phyloP scores from a whole-genome alignment of 2,888 invertebrate genomes.

The Ptychoptera contaminata region DNA sequence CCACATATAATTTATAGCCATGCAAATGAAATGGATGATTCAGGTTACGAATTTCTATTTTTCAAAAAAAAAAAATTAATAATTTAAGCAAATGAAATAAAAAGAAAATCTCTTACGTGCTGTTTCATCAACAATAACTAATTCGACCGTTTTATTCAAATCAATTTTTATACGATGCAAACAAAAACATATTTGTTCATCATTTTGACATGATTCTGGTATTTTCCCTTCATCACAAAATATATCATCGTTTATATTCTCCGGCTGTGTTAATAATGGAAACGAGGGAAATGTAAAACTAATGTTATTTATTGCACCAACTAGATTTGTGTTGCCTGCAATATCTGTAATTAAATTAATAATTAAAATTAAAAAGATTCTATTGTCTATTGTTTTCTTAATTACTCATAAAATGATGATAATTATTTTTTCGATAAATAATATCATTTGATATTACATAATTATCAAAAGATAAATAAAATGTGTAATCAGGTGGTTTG shows the following conservation, averaged over 20 bases:
- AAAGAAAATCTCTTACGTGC: slow-evolving; percentile 13
- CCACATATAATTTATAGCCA: slow-evolving; percentile 24
- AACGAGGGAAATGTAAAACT: slow-evolving; percentile 62
- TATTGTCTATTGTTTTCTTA: slow-evolving; percentile 4
- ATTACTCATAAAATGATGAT: slow-evolving; percentile 20
- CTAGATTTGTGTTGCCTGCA: slow-evolving; percentile 14
- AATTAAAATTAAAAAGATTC: background rate
- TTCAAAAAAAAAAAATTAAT: slow-evolving; percentile 10
- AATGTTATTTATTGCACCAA: slow-evolving; percentile 49
- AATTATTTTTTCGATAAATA: slow-evolving; percentile 14
- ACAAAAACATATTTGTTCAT: slow-evolving; percentile 14
- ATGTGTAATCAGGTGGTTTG: slow-evolving; percentile 15
- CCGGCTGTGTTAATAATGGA: slow-evolving; percentile 54
- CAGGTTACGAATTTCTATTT: slow-evolving; percentile 17
- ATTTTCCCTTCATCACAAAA: slow-evolving; percentile 18
- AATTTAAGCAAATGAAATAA: background rate
- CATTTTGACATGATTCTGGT: slow-evolving; percentile 13
- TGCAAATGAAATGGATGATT: slow-evolving; percentile 29
- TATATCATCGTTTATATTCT: slow-evolving; percentile 18
- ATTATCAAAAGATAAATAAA: slow-evolving; percentile 18
- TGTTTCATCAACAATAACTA: slow-evolving; percentile 23
- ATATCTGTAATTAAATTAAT: slow-evolving; percentile 13
- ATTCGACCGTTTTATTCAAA: slow-evolving; percentile 18
- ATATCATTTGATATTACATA: slow-evolving; percentile 14
- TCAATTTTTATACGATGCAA: slow-evolving; percentile 19